Percentiles rank a stretch among this genome's conserved stretches.
Evolutionary conservation across 1,140 invertebrate genomes (phyloP).

Genomic region (Helicoverpa zea): DNA sequence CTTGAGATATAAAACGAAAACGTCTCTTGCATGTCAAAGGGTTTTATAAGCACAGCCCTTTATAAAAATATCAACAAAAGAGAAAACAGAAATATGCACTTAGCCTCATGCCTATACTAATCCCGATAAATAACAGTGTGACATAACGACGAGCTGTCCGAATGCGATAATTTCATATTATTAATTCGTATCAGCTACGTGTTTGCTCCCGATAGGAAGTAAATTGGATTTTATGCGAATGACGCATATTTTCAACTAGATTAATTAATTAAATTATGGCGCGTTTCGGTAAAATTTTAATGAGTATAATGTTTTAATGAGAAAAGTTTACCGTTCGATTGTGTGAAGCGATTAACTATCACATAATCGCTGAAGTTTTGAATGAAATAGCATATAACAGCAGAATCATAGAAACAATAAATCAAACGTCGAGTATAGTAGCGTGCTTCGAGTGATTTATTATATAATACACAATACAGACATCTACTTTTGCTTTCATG

Average conservation of each 20-base stretch:
- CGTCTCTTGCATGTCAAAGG: constrained; percentile 21
- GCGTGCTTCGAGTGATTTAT: constrained; percentile 13
- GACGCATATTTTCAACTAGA: constrained; percentile 76
- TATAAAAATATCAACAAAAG: constrained; percentile 1
- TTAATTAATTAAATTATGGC: constrained; percentile 78
- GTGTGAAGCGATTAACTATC: constrained; percentile 8
- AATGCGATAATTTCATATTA: constrained; percentile 79
- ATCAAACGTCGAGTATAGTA: constrained; percentile 4
- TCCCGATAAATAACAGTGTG: constrained; percentile 57
- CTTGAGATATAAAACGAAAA: constrained; percentile 36
- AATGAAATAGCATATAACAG: not conserved
- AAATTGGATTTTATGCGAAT: constrained; percentile 82
- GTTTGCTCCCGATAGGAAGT: constrained; percentile 74
- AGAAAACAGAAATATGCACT: constrained; percentile 4
- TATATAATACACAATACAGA: not conserved
- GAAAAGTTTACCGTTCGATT: constrained; percentile 28
- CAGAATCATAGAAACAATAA: constrained; percentile 20
- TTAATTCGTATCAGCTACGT: constrained; percentile 74
- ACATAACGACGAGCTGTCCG: constrained; percentile 66
- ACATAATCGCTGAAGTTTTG: not conserved
- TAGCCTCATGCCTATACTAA: constrained; percentile 54
- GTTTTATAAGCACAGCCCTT: constrained; percentile 22
- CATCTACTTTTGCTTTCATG: constrained; percentile 33
- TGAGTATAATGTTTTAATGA: constrained; percentile 41
- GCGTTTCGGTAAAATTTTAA: constrained; percentile 70